Conservation (phyloP, 2,888 invertebrate species). For the Morpho helenor region DNA sequence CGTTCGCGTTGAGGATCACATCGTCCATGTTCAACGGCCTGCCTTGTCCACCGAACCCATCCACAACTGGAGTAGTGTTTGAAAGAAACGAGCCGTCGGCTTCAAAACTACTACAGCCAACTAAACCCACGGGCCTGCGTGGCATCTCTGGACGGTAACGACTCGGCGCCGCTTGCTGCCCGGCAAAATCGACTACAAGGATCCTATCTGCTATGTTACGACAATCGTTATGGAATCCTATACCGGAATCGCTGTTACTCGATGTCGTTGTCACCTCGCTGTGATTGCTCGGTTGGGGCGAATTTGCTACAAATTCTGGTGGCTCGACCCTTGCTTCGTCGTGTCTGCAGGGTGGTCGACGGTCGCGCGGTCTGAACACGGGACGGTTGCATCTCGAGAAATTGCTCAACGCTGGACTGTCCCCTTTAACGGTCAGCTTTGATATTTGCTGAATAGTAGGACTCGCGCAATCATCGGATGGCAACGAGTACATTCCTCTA, state of each 20-base stretch:
- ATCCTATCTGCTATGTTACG: conserved; percentile 90
- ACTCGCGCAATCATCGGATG: conserved; percentile 61
- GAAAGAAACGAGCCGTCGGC: conserved; percentile 68
- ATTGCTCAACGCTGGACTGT: conserved; percentile 64
- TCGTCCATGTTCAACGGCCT: conserved; percentile 68
- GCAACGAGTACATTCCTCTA: conserved; percentile 85
- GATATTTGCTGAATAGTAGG: conserved; percentile 66
- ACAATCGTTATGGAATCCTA: conserved; percentile 94
- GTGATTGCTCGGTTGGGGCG: conserved; percentile 91
- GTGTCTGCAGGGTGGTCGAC: conserved; percentile 48
- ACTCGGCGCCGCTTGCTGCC: conserved; percentile 51
- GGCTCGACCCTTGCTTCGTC: conserved; percentile 59
- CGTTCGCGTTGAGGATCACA: conserved; percentile 58
- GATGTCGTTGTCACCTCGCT: conserved; percentile 90
- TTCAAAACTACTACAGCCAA: conserved; percentile 66
- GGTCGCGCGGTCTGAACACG: conserved; percentile 54
- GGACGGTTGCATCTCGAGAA: conserved; percentile 58
- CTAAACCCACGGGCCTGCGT: conserved; percentile 58
- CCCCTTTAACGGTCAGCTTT: conserved; percentile 62
- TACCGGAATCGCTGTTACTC: conserved; percentile 96
- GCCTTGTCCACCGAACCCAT: conserved; percentile 72
- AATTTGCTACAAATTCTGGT: conserved; percentile 82
- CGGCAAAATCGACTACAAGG: conserved; percentile 86
- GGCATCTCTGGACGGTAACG: conserved; percentile 57
- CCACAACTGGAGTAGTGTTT: conserved; percentile 72